Evolutionary conservation across 2,113 vertebrate genomes (phyloP).

Genomic region (Stigmatopora argus): DNA sequence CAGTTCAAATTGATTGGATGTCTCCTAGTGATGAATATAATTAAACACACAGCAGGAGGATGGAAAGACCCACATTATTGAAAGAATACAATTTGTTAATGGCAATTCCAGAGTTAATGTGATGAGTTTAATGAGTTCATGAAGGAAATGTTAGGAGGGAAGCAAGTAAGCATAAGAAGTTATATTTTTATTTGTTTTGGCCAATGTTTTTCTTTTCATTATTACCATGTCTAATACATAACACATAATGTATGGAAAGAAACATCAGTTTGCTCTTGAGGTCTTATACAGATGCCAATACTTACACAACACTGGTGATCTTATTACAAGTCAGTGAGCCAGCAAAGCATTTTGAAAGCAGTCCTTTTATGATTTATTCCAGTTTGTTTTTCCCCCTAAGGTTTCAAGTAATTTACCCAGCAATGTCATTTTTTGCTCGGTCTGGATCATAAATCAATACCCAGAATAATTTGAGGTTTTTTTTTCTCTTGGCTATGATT

Average conservation of each 20-base stretch:
- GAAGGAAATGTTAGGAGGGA: not conserved
- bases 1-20: no score
- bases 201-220: not conserved
- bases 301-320: not conserved
- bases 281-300: not conserved
- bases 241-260: not conserved
- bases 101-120: not conserved
- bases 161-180: not conserved
- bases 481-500: no score
- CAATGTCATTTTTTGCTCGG: not conserved
- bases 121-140: not conserved
- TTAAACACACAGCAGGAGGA: no score
- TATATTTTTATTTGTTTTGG: not conserved
- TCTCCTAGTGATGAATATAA: no score
- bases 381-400: not conserved
- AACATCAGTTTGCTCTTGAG: not conserved
- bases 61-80: no score
- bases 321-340: not conserved
- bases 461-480: no score
- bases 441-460: no score
- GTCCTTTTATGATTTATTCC: not conserved
- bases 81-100: no score
- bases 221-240: not conserved
- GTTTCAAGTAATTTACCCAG: not conserved
- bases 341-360: not conserved